Evolutionary conservation across 1,140 invertebrate genomes (phyloP), one percentile per base, ranked within the genome.

Genomic region (Trachelipus rathkii): DNA sequence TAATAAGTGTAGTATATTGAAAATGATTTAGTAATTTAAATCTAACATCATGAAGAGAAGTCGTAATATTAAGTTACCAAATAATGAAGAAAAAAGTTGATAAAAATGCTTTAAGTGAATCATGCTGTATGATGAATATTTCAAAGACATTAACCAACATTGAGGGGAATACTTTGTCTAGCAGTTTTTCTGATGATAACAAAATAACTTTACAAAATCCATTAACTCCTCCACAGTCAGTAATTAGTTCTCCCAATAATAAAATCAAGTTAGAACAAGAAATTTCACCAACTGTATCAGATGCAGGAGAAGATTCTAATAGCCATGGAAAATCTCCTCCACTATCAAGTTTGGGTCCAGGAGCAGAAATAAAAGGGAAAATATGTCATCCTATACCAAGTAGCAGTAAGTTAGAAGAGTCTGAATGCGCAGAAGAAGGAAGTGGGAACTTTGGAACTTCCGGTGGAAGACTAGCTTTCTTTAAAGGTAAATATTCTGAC

Each of bases 41-140:
- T 33, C 33, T 33, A 33, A 33, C 1, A 33, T 33, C 33, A 33
- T 33, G 33, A 33, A 33, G 33, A 33, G 33, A 33, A 33, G 33
- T 33, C 33, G 33, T 33, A 33, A 33, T 33, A 33, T 33, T 33
- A 33, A 33, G 33, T 33, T 33, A 33, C 33, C 50, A 60, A 60
- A 60, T 13, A 60, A 60, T 60, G 50, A 60, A 60, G 50, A 60
- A 60, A 60, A 60, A 60, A 60, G 50, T 60, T 60, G 50, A 60
- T 60, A 60, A 60, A 60, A 60, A 60, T 60, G 50, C 19, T 60
- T 60, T 60, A 60, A 60, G 19, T 60, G 50, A 60, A 60, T 60
- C 50, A 60, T 60, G 50, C 19, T 60, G 11, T 60, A 60, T 60
- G 11, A 60, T 60, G 50, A 60, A 60, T 60, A 60, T 60, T 60